Percentiles rank a stretch among this genome's conserved stretches.
Conservation (phyloP, 2,113 vertebrate genomes). For the Festucalex cinctus region DNA sequence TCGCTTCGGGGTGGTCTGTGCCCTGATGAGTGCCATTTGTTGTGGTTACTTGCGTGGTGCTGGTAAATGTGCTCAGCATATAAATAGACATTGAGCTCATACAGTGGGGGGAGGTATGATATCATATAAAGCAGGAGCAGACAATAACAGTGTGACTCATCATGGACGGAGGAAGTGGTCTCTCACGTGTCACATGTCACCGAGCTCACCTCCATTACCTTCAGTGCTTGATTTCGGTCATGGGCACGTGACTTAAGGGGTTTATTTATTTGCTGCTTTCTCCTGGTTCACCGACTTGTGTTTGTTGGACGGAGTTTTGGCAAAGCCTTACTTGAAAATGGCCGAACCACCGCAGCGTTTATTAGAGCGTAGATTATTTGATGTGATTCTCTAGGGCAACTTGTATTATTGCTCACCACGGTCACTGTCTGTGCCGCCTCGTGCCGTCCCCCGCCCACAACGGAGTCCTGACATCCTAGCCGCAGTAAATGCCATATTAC, state of each 20-base stretch:
- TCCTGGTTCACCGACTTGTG: conserved; percentile 38
- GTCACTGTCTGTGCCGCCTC: conserved; percentile 31
- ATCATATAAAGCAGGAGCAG: conserved; percentile 36
- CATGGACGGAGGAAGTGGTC: conserved; percentile 39
- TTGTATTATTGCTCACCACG: conserved; percentile 46
- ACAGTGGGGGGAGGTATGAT: conserved; percentile 41
- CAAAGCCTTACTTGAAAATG: conserved; percentile 41
- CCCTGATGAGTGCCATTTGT: background rate
- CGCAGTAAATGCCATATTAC: conserved; percentile 19
- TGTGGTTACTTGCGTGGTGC: conserved; percentile 62
- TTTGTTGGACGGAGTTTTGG: conserved; percentile 20
- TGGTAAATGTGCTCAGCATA: conserved; percentile 63
- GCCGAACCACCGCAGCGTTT: conserved; percentile 52
- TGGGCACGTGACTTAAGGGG: background rate
- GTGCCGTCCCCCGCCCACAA: conserved; percentile 4
- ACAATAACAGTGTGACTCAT: conserved; percentile 49
- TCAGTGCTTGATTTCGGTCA: conserved; percentile 10
- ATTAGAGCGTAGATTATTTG: conserved; percentile 66
- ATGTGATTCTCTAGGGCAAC: conserved; percentile 59
- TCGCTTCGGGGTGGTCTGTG: background rate
- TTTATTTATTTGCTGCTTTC: conserved; percentile 2
- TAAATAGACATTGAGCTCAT: conserved; percentile 54
- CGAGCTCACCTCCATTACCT: conserved; percentile 34
- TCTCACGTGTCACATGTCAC: background rate
- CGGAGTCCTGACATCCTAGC: conserved; percentile 21